Evolutionary conservation across 2,113 vertebrate species (phyloP).

Genomic region (Melierax canorus): DNA sequence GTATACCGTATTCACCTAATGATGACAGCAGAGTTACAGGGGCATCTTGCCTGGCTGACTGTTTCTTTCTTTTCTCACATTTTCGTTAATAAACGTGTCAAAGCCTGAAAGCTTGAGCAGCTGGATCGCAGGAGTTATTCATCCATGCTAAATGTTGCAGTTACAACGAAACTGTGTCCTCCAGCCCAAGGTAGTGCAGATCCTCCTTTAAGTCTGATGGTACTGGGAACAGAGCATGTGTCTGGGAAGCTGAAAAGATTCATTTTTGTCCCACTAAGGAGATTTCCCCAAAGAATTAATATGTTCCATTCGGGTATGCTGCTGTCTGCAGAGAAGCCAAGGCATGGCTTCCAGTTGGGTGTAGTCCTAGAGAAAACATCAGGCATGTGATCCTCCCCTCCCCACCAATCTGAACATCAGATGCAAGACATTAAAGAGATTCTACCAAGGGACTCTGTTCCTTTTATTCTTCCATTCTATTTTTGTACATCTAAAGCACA

Average conservation of each 20-base stretch:
- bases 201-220: neutral
- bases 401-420: constrained; percentile 48
- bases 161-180: neutral
- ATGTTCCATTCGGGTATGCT: constrained; percentile 43
- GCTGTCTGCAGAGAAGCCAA: constrained; percentile 32
- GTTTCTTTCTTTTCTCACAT: constrained; percentile 6
- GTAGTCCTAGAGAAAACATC: constrained; percentile 52
- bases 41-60: neutral
- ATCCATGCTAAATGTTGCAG: neutral
- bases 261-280: neutral
- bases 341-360: constrained; percentile 50
- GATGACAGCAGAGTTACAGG: constrained; percentile 16
- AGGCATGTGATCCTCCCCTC: constrained; percentile 36
- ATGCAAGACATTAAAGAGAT: constrained; percentile 50
- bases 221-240: neutral
- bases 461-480: constrained; percentile 50
- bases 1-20: neutral
- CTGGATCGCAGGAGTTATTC: neutral
- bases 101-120: neutral
- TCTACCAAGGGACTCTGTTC: constrained; percentile 37
- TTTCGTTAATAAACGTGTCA: constrained; percentile 31
- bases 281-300: constrained; percentile 48
- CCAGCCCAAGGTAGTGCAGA: neutral
- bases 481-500: constrained; percentile 42
- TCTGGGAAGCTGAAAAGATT: constrained; percentile 30